Evolutionary conservation across 2,797 vertebrate species (phyloP).

Genomic region (Scyliorhinus canicula): DNA sequence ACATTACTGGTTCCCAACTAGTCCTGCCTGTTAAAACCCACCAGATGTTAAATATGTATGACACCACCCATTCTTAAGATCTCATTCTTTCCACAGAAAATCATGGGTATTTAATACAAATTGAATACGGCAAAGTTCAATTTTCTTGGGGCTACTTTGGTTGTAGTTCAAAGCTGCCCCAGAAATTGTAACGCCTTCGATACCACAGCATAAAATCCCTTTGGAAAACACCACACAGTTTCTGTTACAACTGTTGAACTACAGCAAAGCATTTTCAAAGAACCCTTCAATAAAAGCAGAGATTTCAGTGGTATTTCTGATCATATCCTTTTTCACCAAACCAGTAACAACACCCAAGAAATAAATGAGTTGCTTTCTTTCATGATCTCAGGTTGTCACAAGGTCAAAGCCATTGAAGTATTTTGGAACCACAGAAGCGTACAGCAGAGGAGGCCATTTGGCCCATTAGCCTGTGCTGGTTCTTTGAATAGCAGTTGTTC

Average conservation of each 20-base stretch:
- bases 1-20: neutral
- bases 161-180: neutral
- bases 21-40: neutral
- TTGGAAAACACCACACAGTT: neutral
- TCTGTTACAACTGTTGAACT: neutral
- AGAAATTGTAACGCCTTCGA: neutral
- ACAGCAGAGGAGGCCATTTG: neutral
- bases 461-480: neutral
- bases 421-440: neutral
- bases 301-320: neutral
- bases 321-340: neutral
- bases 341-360: neutral
- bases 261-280: neutral
- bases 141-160: neutral
- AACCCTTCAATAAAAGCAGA: neutral
- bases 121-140: neutral
- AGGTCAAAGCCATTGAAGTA: neutral
- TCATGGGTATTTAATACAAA: neutral
- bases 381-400: neutral
- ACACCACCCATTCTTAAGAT: neutral
- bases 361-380: neutral
- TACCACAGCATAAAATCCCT: neutral
- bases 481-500: neutral
- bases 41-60: neutral
- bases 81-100: neutral